Percentiles rank a stretch among this genome's conserved stretches.
These are phyloP conservation scores for Struthidea cinerea DNA, from an alignment of 2,113 vertebrate genomes.

Conservation along the genomic window DNA sequence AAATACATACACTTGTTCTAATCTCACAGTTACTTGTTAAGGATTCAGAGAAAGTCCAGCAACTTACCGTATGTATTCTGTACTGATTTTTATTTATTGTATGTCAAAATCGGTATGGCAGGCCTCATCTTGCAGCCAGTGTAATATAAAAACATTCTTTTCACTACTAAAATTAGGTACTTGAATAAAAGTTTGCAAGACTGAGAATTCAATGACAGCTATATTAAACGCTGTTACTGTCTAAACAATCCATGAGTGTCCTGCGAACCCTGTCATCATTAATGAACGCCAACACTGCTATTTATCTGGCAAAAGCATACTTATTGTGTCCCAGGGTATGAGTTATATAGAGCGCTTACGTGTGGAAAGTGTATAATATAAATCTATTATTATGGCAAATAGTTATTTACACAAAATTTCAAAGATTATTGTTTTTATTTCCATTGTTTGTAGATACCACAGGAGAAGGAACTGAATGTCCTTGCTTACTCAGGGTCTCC, in stretches of 20 bases:
- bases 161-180: neutral
- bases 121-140: neutral
- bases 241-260: neutral
- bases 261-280: neutral
- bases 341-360: neutral
- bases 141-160: neutral
- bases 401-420: neutral
- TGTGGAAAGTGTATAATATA: neutral
- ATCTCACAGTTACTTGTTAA: neutral
- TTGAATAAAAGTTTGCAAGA: neutral
- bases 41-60: neutral
- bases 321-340: neutral
- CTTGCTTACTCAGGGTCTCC: neutral
- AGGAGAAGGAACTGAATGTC: neutral
- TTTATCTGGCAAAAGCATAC: neutral
- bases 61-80: neutral
- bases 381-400: neutral
- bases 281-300: neutral
- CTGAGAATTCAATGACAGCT: neutral
- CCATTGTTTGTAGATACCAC: neutral
- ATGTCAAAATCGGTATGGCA: neutral
- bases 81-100: neutral
- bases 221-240: neutral
- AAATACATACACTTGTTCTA: neutral
- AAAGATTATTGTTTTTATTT: neutral